Percentiles rank a stretch among this genome's conserved stretches.
Conservation (phyloP, 2,797 vertebrate species). For the Allobates femoralis region DNA sequence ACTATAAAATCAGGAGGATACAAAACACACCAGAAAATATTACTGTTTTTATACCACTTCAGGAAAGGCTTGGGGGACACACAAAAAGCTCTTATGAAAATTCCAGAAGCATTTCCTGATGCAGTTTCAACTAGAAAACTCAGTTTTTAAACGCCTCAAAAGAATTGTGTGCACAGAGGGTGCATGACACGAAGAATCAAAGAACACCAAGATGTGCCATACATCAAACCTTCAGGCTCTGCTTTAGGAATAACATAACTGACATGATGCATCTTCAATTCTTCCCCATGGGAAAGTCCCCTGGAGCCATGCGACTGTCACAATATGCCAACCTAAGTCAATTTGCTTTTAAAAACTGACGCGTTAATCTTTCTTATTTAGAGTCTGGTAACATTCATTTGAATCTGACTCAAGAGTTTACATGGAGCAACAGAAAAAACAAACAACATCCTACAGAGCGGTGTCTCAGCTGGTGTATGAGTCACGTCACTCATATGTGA, state of each 20-base stretch:
- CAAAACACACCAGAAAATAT: too few species aligned
- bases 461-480: neutral
- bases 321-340: neutral
- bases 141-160: too few species aligned
- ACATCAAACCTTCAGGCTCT: neutral
- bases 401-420: neutral
- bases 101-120: too few species aligned
- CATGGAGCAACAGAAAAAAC: neutral
- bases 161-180: too few species aligned
- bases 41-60: too few species aligned
- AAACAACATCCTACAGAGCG: neutral
- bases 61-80: too few species aligned
- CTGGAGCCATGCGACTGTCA: neutral
- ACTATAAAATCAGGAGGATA: too few species aligned
- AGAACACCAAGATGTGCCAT: neutral
- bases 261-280: neutral
- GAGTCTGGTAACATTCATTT: neutral
- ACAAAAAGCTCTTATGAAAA: too few species aligned
- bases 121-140: too few species aligned
- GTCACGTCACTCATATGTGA: slow-evolving; percentile 7
- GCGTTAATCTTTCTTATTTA: neutral
- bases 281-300: neutral
- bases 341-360: neutral
- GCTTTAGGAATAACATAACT: neutral
- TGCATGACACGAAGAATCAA: too few species aligned